Percentiles rank a stretch among this genome's conserved stretches.
These are phyloP conservation scores for Propithecus perrieri DNA, from an alignment of 2,797 vertebrate species.

Conservation along the genomic window DNA sequence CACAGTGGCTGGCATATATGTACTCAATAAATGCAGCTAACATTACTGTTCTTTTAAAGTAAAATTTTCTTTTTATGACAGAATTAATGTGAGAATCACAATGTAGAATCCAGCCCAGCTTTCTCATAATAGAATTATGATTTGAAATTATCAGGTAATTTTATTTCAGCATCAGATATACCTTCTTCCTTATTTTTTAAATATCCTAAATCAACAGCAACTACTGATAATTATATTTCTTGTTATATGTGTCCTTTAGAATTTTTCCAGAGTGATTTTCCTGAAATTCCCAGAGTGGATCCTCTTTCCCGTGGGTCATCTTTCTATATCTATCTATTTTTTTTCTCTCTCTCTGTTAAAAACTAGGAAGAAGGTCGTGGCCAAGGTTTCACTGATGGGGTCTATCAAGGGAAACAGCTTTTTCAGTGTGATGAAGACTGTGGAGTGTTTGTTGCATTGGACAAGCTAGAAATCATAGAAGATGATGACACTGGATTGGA, in stretches of 20 bases:
- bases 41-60: not conserved
- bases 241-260: not conserved
- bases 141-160: conserved; percentile 22
- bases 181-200: conserved; percentile 14
- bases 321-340: not conserved
- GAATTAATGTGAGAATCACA: not conserved
- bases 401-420: conserved; percentile 97
- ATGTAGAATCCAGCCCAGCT: not conserved
- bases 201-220: not conserved
- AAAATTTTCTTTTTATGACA: not conserved
- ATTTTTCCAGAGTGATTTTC: not conserved
- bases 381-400: conserved; percentile 98
- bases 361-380: conserved; percentile 96
- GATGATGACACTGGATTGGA: conserved; percentile 93
- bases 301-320: not conserved
- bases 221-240: not conserved
- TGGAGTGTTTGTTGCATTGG: conserved; percentile 97
- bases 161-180: conserved; percentile 24
- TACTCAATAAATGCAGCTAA: not conserved
- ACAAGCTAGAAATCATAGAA: conserved; percentile 97
- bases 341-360: not conserved
- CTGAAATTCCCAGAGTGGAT: not conserved
- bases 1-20: not conserved
- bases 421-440: conserved; percentile 99
- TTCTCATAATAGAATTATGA: not conserved